Conservation (phyloP, 2,888 invertebrate genomes). For the Thymelicus lineola region DNA sequence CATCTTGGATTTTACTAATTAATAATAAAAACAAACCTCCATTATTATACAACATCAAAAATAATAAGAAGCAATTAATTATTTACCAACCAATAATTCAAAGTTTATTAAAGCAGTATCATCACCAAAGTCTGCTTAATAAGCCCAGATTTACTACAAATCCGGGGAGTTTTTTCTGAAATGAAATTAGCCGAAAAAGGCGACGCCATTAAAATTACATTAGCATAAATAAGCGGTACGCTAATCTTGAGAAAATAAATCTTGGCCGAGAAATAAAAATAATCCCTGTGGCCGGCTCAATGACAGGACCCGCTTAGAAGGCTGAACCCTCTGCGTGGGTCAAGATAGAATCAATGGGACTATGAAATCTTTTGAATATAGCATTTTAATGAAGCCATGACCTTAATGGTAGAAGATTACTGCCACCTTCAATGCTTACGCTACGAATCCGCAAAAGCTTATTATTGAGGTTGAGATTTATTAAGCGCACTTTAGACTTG, state of each 20-base stretch:
- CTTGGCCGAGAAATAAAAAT: constrained; percentile 79
- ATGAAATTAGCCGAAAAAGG: constrained; percentile 83
- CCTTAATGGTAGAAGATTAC: too few species aligned
- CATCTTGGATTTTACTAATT: too few species aligned
- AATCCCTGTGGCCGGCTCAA: constrained; percentile 69
- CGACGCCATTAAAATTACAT: constrained; percentile 84
- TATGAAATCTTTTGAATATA: too few species aligned
- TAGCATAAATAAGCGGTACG: constrained; percentile 85
- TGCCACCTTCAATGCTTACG: too few species aligned
- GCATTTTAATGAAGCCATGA: too few species aligned
- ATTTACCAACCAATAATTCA: constrained; percentile 65
- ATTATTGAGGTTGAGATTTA: too few species aligned
- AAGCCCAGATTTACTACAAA: constrained; percentile 77
- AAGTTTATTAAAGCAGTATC: constrained; percentile 70
- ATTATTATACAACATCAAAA: background rate
- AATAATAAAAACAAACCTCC: too few species aligned
- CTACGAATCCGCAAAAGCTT: too few species aligned
- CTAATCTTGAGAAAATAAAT: constrained; percentile 84
- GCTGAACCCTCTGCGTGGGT: background rate
- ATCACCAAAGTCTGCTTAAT: constrained; percentile 73
- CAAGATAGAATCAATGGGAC: background rate
- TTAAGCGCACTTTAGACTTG: too few species aligned
- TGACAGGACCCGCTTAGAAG: constrained; percentile 49
- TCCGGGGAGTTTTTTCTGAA: constrained; percentile 75
- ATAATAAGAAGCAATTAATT: constrained; percentile 21